Percentiles rank a stretch among this genome's conserved stretches.
Evolutionary conservation across 2,113 vertebrate genomes (phyloP).

Genomic region (Oreochromis aureus): DNA sequence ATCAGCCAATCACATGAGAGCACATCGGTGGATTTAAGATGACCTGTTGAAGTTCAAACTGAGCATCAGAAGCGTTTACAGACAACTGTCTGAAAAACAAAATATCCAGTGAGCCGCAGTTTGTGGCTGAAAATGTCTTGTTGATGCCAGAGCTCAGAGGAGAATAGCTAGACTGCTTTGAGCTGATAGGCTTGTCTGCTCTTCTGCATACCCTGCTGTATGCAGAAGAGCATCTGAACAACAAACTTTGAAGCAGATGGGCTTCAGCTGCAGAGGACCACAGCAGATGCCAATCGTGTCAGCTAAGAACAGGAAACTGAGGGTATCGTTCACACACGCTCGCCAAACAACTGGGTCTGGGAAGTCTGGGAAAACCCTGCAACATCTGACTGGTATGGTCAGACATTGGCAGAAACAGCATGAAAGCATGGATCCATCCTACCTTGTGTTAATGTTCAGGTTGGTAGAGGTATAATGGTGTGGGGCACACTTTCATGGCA

Average conservation of each 20-base stretch:
- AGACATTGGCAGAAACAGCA: background rate
- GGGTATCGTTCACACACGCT: background rate
- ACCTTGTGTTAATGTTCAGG: background rate
- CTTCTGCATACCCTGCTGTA: background rate
- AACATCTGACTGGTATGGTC: background rate
- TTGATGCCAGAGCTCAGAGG: background rate
- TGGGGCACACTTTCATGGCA: background rate
- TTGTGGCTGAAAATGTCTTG: background rate
- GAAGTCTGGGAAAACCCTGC: background rate
- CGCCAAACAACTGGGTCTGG: background rate
- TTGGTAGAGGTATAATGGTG: background rate
- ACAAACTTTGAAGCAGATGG: background rate
- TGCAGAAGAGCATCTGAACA: background rate
- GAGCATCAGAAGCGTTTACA: background rate
- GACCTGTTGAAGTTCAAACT: background rate
- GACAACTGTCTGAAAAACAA: background rate
- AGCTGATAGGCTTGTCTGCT: background rate
- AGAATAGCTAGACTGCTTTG: background rate
- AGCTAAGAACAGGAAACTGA: background rate
- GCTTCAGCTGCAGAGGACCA: background rate
- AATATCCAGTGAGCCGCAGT: background rate
- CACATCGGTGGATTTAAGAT: background rate
- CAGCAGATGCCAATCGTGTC: background rate
- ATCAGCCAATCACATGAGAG: background rate
- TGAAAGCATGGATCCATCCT: background rate